Evolutionary conservation across 2,888 invertebrate genomes (phyloP).

Genomic region (Flabesymbios commensalis): DNA sequence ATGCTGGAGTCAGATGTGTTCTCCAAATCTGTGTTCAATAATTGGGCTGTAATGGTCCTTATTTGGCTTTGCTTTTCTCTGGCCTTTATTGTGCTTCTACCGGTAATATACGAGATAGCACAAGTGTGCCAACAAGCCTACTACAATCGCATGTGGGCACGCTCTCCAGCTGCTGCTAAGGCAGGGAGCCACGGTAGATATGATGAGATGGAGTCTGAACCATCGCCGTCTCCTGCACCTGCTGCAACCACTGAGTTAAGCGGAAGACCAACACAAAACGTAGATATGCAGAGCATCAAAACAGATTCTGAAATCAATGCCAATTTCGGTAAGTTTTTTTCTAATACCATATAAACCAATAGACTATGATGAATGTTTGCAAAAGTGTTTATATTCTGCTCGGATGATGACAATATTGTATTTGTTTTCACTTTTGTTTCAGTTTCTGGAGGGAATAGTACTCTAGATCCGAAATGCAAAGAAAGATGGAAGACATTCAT

Average conservation of each 20-base stretch:
- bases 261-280: background rate
- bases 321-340: constrained; percentile 6
- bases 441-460: background rate
- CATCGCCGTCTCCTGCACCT: no score
- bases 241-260: no score
- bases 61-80: constrained; percentile 20
- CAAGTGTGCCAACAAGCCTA: constrained; percentile 21
- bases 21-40: constrained; percentile 1
- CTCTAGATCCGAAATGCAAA: background rate
- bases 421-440: no score
- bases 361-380: no score
- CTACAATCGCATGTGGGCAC: constrained; percentile 30
- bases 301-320: constrained; percentile 10
- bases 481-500: constrained; percentile 28
- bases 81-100: constrained; percentile 23
- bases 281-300: background rate
- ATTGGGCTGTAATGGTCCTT: constrained; percentile 22
- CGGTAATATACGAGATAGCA: constrained; percentile 26
- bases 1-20: constrained; percentile 26
- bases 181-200: no score
- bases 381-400: no score
- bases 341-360: no score
- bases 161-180: no score
- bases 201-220: no score
- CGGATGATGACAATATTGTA: no score